Conservation (phyloP, 2,113 vertebrate genomes). For the Heteronetta atricapilla region DNA sequence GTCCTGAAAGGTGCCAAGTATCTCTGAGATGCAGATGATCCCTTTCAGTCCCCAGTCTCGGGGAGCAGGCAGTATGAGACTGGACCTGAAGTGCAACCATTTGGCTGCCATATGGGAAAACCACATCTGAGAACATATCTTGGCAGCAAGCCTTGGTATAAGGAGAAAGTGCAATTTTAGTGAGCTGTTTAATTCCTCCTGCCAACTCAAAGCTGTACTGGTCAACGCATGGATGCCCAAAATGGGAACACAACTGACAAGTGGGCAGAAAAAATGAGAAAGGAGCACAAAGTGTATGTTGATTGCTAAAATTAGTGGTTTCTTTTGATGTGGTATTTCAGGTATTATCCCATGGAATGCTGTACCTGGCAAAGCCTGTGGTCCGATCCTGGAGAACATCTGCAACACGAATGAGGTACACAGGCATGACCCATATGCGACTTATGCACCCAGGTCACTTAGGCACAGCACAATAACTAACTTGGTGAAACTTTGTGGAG, state of each 20-base stretch:
- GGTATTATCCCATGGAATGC: slow-evolving; percentile 97
- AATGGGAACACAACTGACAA: slow-evolving; percentile 47
- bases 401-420: slow-evolving; percentile 93
- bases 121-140: slow-evolving; percentile 56
- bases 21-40: not conserved
- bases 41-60: not conserved
- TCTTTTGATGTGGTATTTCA: slow-evolving; percentile 66
- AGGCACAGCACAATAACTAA: not conserved
- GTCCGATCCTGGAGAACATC: slow-evolving; percentile 86
- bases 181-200: slow-evolving; percentile 1
- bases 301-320: not conserved
- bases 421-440: not conserved
- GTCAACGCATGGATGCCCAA: not conserved
- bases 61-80: slow-evolving; percentile 2
- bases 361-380: slow-evolving; percentile 91
- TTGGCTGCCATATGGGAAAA: slow-evolving; percentile 64
- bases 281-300: not conserved
- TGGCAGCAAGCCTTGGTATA: not conserved
- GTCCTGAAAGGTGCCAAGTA: not conserved
- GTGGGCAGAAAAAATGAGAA: not conserved
- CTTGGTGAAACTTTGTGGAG: not conserved
- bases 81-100: slow-evolving; percentile 31
- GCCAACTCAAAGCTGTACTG: slow-evolving; percentile 15
- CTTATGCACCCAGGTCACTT: not conserved
- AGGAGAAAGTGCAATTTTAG: not conserved